Percentiles rank a stretch among this genome's conserved stretches.
Evolutionary conservation across 2,113 vertebrate species (phyloP).

Genomic region (Syngnathus scovelli): DNA sequence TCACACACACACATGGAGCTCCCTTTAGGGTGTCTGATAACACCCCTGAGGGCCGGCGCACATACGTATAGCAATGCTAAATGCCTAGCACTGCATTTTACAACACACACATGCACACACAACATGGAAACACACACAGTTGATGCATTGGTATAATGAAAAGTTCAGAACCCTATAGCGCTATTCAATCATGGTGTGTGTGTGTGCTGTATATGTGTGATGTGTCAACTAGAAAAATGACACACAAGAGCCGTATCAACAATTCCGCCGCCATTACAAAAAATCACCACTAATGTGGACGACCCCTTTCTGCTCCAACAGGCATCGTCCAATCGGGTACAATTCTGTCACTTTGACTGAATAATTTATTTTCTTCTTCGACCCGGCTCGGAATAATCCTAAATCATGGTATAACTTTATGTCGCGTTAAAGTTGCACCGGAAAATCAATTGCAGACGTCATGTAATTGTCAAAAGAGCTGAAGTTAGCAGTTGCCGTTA

Average conservation of each 20-base stretch:
- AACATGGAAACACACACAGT: conserved; percentile 16
- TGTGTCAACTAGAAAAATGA: not conserved
- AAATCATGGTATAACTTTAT: not conserved
- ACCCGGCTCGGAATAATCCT: not conserved
- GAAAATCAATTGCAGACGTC: not conserved
- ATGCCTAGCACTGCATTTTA: conserved; percentile 45
- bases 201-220: conserved; percentile 14
- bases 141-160: conserved; percentile 45
- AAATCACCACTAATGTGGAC: not conserved
- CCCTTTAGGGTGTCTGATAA: conserved; percentile 21
- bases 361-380: not conserved
- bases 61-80: conserved; percentile 17
- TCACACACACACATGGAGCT: not conserved
- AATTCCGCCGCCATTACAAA: not conserved
- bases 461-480: not conserved
- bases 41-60: conserved; percentile 11
- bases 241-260: not conserved
- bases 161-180: conserved; percentile 31
- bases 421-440: not conserved
- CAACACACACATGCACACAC: conserved; percentile 8
- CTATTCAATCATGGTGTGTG: conserved; percentile 33
- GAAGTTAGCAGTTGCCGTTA: not conserved
- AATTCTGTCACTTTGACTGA: no score
- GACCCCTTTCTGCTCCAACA: not conserved
- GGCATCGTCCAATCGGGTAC: no score